A percentile compares a stretch with the other conserved stretches of the same genome.
These are phyloP conservation scores for Anableps anableps DNA, from an alignment of 2,797 vertebrate species.

Conservation along the genomic window DNA sequence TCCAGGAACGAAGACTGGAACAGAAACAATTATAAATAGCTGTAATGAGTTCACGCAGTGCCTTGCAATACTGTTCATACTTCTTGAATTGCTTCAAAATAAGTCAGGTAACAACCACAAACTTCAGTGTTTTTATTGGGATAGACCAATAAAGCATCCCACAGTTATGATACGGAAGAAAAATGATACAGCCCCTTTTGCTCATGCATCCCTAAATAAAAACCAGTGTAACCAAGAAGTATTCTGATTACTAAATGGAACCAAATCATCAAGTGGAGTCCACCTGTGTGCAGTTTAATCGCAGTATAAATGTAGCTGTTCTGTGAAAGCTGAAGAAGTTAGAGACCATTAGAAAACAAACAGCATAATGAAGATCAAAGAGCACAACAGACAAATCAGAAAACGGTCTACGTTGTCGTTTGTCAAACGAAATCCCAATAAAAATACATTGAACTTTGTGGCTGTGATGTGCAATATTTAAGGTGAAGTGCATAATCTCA, in stretches of 20 bases:
- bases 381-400: too few species aligned
- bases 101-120: background rate
- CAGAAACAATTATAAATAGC: slow-evolving; percentile 19
- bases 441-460: background rate
- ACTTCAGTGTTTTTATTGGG: slow-evolving; percentile 1
- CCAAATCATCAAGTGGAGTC: too few species aligned
- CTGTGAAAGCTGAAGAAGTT: too few species aligned
- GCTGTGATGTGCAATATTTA: background rate
- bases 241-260: background rate
- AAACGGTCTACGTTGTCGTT: background rate
- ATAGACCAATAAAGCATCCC: background rate
- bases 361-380: too few species aligned
- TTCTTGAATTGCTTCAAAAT: background rate
- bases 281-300: too few species aligned
- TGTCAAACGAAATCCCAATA: background rate
- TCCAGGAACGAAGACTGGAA: slow-evolving; percentile 88
- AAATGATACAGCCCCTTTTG: background rate
- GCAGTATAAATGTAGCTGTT: too few species aligned
- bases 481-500: background rate
- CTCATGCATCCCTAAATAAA: background rate
- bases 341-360: too few species aligned
- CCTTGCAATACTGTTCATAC: background rate
- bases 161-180: background rate
- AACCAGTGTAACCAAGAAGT: background rate
- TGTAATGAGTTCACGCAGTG: background rate